Conservation (phyloP, 2,113 vertebrate species). For the Eublepharis macularius region DNA sequence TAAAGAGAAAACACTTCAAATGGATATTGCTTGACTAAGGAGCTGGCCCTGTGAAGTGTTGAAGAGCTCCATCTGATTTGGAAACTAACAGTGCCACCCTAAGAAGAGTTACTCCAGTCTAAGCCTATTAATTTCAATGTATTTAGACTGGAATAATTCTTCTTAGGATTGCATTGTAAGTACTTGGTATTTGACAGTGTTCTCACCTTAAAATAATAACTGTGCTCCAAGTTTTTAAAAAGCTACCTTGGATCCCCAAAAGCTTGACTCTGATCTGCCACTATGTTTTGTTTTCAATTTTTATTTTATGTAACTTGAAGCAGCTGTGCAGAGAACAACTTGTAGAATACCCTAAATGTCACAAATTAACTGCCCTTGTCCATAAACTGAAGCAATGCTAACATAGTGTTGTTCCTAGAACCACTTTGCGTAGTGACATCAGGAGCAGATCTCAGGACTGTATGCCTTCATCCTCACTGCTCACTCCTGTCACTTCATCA, state of each 20-base stretch:
- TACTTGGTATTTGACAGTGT: neutral
- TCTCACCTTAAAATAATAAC: no score
- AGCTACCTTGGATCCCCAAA: neutral
- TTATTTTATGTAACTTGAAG: neutral
- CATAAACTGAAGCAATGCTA: constrained; percentile 33
- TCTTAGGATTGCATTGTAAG: no score
- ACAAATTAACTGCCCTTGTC: constrained; percentile 28
- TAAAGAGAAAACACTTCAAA: constrained; percentile 10
- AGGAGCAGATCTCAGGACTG: neutral
- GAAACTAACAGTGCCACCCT: no score
- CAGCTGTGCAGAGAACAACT: neutral
- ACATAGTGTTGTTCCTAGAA: neutral
- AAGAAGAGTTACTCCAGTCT: no score
- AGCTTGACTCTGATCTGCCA: no score
- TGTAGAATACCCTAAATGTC: constrained; percentile 42
- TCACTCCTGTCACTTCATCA: neutral
- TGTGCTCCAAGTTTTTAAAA: neutral
- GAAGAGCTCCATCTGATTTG: constrained; percentile 18
- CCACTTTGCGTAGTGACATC: neutral
- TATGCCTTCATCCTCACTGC: neutral
- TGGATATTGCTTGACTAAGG: neutral
- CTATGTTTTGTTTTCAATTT: neutral
- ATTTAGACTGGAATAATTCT: no score
- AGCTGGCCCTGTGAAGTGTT: neutral
- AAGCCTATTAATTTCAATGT: no score